A percentile compares a stretch with the other conserved stretches of the same genome.
phyloP scores from a whole-genome alignment of 2,113 vertebrate species.

The Corvus hawaiiensis region DNA sequence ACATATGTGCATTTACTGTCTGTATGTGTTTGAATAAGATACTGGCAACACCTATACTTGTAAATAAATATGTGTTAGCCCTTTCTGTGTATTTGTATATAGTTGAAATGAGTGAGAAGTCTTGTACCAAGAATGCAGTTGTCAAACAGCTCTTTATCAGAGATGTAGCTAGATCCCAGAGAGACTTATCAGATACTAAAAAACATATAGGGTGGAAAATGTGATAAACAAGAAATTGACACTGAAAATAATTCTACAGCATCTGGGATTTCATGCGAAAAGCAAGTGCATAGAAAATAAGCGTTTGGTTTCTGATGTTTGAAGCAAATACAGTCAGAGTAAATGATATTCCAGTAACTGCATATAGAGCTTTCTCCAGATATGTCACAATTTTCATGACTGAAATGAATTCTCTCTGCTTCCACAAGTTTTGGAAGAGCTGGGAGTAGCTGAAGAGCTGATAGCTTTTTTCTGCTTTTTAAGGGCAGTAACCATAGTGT shows the following conservation, averaged over 20 bases:
- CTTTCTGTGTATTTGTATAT: slow-evolving; percentile 52
- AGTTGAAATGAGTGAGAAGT: slow-evolving; percentile 47
- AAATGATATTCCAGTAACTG: neutral
- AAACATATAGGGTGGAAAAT: slow-evolving; percentile 61
- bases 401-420: neutral
- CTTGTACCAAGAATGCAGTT: slow-evolving; percentile 36
- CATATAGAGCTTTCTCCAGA: slow-evolving; percentile 18
- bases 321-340: neutral
- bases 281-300: slow-evolving; percentile 61
- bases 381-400: neutral
- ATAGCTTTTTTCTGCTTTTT: neutral
- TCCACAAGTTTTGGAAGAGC: neutral
- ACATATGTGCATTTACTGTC: slow-evolving; percentile 16
- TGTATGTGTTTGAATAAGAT: slow-evolving; percentile 20
- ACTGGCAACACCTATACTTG: slow-evolving; percentile 41
- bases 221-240: slow-evolving; percentile 66
- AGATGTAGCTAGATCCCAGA: slow-evolving; percentile 61
- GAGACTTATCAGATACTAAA: slow-evolving; percentile 73
- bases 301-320: slow-evolving; percentile 39
- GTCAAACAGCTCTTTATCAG: slow-evolving; percentile 65
- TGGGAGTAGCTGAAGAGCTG: neutral
- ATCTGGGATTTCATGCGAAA: slow-evolving; percentile 40
- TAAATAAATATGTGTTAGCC: slow-evolving; percentile 52
- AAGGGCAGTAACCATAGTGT: neutral
- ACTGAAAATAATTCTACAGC: slow-evolving; percentile 62